Base-by-base conservation (phyloP, 1,140 invertebrate genomes). In the Ruditapes philippinarum region DNA sequence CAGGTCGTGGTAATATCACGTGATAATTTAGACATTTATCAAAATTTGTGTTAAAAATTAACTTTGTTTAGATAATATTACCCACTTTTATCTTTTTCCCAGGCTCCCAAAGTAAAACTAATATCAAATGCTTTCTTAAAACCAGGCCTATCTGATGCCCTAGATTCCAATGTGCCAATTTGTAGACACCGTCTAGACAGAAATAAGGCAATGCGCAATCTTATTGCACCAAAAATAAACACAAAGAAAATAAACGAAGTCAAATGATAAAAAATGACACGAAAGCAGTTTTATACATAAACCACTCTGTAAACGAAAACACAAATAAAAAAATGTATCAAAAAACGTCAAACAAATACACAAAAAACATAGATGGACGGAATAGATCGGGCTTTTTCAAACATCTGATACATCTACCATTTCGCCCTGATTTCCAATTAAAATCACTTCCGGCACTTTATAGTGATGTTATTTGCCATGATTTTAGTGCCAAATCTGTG, bases 361-460 rank as follows among this genome's bases (percentile, higher is more conserved):
- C n/a, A 31, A 31, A 74, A 49, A 42, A 74, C 70, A 74, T 9
- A 70, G 25, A 74, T 74, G 70, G 70, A 74, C 70, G 70, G 70
- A 74, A 74, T 74, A 49, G 70, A 74, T 74, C 11, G 70, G 70
- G 40, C 70, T 4, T 42, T 42, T 1, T 62, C n/a, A 40, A 42
- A 74, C 40, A 74, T 45, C 31, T 12, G n/a, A 38, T 70, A 25
- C 70, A 74, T 74, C 70, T 74, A 74, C 70, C 70, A 74, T 25
- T 74, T 74, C 70, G 38, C 70, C 70, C 40, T 74, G 70, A 74
- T 74, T 74, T 74, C 70, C 9, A 74, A 49, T 42, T 74, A 9
- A 25, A 0, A 12, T 14, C 4, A 38, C 19, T 38, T 19, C 22
- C 22, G 49, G 70, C 70, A 42, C 70, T 42, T 40, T 4, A 28